Base-by-base conservation (phyloP, 2,797 vertebrate species). In the Borostomias antarcticus region DNA sequence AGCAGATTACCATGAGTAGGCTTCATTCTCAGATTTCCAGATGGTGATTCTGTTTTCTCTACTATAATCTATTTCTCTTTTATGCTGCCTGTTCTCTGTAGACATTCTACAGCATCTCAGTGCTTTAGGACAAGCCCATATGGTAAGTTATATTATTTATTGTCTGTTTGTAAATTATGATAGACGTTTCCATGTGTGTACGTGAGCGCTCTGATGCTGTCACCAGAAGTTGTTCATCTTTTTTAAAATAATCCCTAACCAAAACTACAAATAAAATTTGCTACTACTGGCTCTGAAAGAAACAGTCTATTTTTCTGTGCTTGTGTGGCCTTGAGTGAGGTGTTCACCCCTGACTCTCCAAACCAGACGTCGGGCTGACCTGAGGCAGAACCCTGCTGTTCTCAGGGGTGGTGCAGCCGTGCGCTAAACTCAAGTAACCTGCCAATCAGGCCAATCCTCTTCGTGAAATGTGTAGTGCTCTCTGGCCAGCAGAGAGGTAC, bases 91-190 rank as follows among this genome's bases (percentile, higher is more conserved):
- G 40, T 45, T 45, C 40, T 45, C 3, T 17, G 13, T 45, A n/a
- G 40, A n/a, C n/a, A n/a, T 45, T 45, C 3, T 17, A 45, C 6
- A 45, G 48, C 13, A 25, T 25, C 25, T 51, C 21, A 8, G 19
- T 3, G 48, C 51, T 4, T 4, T 53, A 21, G 21, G 21, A 25
- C 4, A 52, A 25, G 23, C 13, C 17, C 28, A 28, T 25, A 5
- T 53, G 13, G 35, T 25, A 26, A 28, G 2, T 28, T 5, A 29
- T 54, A 40, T 17, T 70, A 73, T 83, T 78, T 74, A 81, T 81
- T 78, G 35, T 53, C 11, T n/a, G 28, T 29, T n/a, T n/a, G n/a
- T n/a, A n/a, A n/a, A n/a, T n/a, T n/a, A n/a, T n/a, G n/a, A n/a
- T n/a, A n/a, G 26, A 6, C 9, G 26, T 53, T 54, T 1, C 26